A percentile compares a stretch with the other conserved stretches of the same genome.
These are phyloP conservation scores for Lissonota sp. DNA, from an alignment of 2,888 invertebrate genomes.

Conservation along the genomic window DNA sequence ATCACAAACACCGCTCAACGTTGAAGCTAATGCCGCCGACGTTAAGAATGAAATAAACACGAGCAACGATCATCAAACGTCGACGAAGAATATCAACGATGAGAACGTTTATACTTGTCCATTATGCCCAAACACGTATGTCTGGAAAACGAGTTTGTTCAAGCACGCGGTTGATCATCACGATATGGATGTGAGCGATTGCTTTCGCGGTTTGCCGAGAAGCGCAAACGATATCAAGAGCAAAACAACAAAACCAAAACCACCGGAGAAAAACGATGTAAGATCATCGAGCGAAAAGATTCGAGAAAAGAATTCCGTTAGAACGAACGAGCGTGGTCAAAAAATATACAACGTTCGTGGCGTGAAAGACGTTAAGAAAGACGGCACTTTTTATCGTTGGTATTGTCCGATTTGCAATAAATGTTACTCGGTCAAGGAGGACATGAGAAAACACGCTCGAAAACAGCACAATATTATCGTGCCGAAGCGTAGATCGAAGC, in stretches of 20 bases:
- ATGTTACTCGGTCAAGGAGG: slow-evolving; percentile 4
- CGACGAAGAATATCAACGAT: neutral
- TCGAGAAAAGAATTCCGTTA: neutral
- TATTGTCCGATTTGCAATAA: neutral
- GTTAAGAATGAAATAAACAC: slow-evolving; percentile 7
- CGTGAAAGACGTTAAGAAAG: neutral
- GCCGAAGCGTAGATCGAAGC: neutral
- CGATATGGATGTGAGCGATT: neutral
- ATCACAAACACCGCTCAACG: slow-evolving; percentile 14
- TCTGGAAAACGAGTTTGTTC: neutral
- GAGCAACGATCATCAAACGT: neutral
- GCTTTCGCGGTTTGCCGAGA: neutral
- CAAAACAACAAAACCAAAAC: neutral
- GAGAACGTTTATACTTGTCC: slow-evolving; percentile 8
- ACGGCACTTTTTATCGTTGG: neutral
- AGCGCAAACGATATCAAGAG: neutral
- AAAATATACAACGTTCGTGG: neutral
- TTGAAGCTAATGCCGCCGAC: neutral
- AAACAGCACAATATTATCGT: slow-evolving; percentile 19
- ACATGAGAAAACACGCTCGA: slow-evolving; percentile 10
- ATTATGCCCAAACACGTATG: neutral
- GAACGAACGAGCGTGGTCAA: neutral
- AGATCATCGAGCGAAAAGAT: neutral
- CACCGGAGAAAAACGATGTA: neutral
- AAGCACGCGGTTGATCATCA: slow-evolving; percentile 20